phyloP scores from a whole-genome alignment of 2,888 invertebrate species.

The Merodon equestris region DNA sequence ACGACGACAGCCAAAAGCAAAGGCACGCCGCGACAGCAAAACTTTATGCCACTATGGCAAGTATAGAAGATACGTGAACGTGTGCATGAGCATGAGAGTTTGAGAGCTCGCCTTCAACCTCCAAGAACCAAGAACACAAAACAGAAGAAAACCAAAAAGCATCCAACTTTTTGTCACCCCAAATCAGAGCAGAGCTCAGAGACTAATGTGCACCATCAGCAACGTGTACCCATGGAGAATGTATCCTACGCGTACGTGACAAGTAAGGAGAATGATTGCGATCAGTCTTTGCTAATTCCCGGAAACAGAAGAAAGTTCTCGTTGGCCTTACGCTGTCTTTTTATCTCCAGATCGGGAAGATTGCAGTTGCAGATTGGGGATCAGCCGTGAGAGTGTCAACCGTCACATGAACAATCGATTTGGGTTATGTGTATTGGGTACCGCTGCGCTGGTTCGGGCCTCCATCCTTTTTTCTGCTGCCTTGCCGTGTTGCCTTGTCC shows the following conservation, averaged over 20 bases:
- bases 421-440: slow-evolving; percentile 35
- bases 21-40: slow-evolving; percentile 11
- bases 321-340: slow-evolving; percentile 22
- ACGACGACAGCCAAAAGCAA: slow-evolving; percentile 1
- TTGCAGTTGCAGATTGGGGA: slow-evolving; percentile 21
- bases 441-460: not conserved
- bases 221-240: slow-evolving; percentile 48
- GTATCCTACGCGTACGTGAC: slow-evolving; percentile 60
- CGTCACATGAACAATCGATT: slow-evolving; percentile 65
- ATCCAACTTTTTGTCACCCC: slow-evolving; percentile 45
- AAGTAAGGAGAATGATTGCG: slow-evolving; percentile 59
- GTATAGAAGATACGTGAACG: slow-evolving; percentile 14
- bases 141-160: not conserved
- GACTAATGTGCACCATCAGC: slow-evolving; percentile 56
- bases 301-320: slow-evolving; percentile 58
- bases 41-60: slow-evolving; percentile 23
- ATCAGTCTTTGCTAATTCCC: slow-evolving; percentile 58
- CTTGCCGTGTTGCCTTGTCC: not conserved
- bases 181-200: slow-evolving; percentile 23
- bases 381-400: slow-evolving; percentile 65
- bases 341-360: slow-evolving; percentile 11
- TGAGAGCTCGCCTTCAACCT: no score
- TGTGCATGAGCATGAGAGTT: slow-evolving; percentile 8
- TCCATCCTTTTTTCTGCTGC: not conserved
- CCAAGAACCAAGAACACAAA: slow-evolving; percentile 2